Base-by-base conservation (phyloP, 2,113 vertebrate genomes). In the Ginglymostoma cirratum region DNA sequence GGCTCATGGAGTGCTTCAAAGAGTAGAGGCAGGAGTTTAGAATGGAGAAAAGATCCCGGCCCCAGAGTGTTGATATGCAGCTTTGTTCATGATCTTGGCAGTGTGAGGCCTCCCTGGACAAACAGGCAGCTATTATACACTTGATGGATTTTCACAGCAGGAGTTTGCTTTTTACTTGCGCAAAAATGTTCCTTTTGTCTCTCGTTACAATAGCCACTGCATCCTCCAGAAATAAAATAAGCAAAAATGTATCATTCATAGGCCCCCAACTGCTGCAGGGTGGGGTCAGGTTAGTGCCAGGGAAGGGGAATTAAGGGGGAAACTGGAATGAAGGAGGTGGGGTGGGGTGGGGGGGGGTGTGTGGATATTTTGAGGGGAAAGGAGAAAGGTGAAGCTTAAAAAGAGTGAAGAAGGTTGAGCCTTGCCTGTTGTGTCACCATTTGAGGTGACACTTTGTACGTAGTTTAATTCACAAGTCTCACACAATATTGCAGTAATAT, bases 51-150 rank as follows among this genome's bases (percentile, higher is more conserved):
- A 96, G 96, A 96, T 96, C 69, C 0, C 34, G 45, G 67, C 69
- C 96, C 96, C 97, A 48, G 93, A 72, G 67, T 95, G 67, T 52
- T 70, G 94, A 95, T 70, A 95, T 15, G 80, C 96, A 72, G 97
- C 97, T 98, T 97, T 98, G 98, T 98, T 98, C 97, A 97, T 96
- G 97, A 97, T 97, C 97, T 98, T 97, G 97, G 97, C 97, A 97
- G 96, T 97, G 97, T 97, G 96, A 95, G 80, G 80, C 86, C 69
- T 61, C 55, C 55, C 55, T 95, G 96, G 90, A 89, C 87, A 96
- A 96, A 96, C 96, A 97, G 96, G 96, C 78, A 96, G 94, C 96
- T 86, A 96, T 85, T 96, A 96, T 94, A 96, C 96, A 97, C 96
- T 95, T 96, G 96, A 96, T 85, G 70, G 96, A 96, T 55, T 61